phyloP scores from a whole-genome alignment of 2,113 vertebrate genomes.

The Myotis brandtii region DNA sequence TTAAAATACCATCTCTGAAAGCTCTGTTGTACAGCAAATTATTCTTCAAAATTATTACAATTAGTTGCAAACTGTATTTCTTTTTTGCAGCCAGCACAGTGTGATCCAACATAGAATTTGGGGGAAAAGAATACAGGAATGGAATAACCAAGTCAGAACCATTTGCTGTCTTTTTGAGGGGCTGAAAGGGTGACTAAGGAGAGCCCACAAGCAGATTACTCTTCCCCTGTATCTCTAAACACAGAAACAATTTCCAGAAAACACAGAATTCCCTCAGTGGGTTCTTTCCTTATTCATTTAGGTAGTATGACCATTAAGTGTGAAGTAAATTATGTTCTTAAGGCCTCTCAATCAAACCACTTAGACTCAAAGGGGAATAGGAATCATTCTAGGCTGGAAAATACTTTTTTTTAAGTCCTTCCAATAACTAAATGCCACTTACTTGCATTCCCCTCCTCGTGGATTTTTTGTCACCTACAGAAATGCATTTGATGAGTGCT shows the following conservation, averaged over 20 bases:
- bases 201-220: conserved; percentile 77
- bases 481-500: conserved; percentile 88
- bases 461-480: conserved; percentile 83
- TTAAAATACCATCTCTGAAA: conserved; percentile 74
- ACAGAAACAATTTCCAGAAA: conserved; percentile 69
- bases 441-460: conserved; percentile 76
- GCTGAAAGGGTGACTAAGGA: conserved; percentile 74
- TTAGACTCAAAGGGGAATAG: conserved; percentile 79
- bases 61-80: conserved; percentile 87
- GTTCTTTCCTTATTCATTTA: conserved; percentile 81
- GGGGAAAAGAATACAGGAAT: conserved; percentile 72
- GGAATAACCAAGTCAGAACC: conserved; percentile 80
- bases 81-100: conserved; percentile 88
- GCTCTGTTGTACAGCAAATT: conserved; percentile 91
- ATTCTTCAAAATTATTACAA: conserved; percentile 86
- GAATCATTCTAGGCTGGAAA: conserved; percentile 81
- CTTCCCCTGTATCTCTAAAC: conserved; percentile 68
- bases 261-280: conserved; percentile 73
- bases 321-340: conserved; percentile 83
- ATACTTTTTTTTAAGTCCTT: conserved; percentile 81
- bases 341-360: conserved; percentile 78
- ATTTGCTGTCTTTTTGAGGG: conserved; percentile 69
- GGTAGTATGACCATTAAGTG: conserved; percentile 81
- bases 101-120: conserved; percentile 84
- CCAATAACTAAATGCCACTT: conserved; percentile 72